Evolutionary conservation across 2,797 vertebrate species (phyloP), one percentile per base, ranked within the genome.

Genomic region (Chromobotia macracanthus): DNA sequence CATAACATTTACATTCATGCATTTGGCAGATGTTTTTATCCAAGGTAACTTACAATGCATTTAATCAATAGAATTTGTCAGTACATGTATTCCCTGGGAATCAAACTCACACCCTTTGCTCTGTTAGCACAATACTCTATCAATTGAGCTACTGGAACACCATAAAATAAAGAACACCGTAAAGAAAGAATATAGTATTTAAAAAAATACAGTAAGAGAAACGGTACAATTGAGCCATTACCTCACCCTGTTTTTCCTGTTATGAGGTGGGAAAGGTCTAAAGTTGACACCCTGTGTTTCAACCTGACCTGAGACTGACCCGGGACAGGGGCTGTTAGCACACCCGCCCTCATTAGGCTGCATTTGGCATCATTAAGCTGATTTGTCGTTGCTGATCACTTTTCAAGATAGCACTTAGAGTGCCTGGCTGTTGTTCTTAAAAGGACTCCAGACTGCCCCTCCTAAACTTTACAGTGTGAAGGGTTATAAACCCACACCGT

Each of bases 351-450:
- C 92, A 92, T 95, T 93, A 94, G 92, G 89, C 86, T 87, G 91
- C 90, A 92, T 93, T 94, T 93, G 90, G 90, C 72, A 88, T 93
- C 93, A 92, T 95, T 93, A 93, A 91, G 87, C 82, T 86, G 88
- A 86, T 92, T 88, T 89, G 87, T 91, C 90, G 90, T 89, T 89
- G 90, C 82, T 92, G 92, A 95, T 94, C 82, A 91, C 91, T 93
- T 92, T 92, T 95, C 91, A 94, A 93, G 93, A 93, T 92, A 93
- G 91, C 92, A 91, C 94, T 94, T 88, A 86, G 84, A 87, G 84
- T 90, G 88, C 77, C 68, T 82, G 89, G 84, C 88, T 75, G 83
- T 89, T 88, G 75, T 73, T 90, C 89, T 91, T 86, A 90, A 93
- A 93, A 93, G 91, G 87, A 72, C 81, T 81, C 84, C 90, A 91